Evolutionary conservation across 1,140 invertebrate genomes (phyloP), one percentile per base, ranked within the genome.

Genomic region (Holotrichia oblita): DNA sequence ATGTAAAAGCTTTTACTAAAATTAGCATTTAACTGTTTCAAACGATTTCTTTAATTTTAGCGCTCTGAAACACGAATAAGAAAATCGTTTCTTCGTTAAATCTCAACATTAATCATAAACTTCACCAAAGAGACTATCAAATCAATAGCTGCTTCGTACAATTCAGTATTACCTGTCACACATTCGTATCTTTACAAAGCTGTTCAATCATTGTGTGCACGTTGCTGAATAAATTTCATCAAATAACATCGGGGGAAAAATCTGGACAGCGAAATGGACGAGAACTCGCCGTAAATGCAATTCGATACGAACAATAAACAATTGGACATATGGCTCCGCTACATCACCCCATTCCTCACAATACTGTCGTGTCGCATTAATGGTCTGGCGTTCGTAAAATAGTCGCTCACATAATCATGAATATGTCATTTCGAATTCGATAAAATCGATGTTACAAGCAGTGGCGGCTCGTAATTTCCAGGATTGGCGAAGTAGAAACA

Each of bases 301-400:
- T 55, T 55, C 48, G 14, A 55, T 55, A 55, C 17, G 48, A 55
- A 55, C 48, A 55, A 55, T 55, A 55, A 55, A 55, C 48, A 55
- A 55, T 17, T 55, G 48, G 14, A 55, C 14, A 17, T 55, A 55
- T n/a, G 48, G 48, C 17, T 55, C 27, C 14, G 48, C 9, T 55
- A 55, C 48, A 17, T 55, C 48, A 55, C 48, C 48, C 17, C 48
- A 17, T 55, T 55, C 14, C 48, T 34, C 27, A 34, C 27, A 1
- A 4, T 34, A 17, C n/a, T 14, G 48, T 17, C 48, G 48, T 55
- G 12, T 55, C 14, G 48, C 17, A 55, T 55, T 55, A 17, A 17
- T 55, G 14, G 42, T 10, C 42, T 44, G 14, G 48, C 14, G 14
- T 1, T 55, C 48, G 14, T 55, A 55, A 55, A 55, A 55, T 17